Evolutionary conservation across 2,113 vertebrate species (phyloP).

Genomic region (Gopherus evgoodei): DNA sequence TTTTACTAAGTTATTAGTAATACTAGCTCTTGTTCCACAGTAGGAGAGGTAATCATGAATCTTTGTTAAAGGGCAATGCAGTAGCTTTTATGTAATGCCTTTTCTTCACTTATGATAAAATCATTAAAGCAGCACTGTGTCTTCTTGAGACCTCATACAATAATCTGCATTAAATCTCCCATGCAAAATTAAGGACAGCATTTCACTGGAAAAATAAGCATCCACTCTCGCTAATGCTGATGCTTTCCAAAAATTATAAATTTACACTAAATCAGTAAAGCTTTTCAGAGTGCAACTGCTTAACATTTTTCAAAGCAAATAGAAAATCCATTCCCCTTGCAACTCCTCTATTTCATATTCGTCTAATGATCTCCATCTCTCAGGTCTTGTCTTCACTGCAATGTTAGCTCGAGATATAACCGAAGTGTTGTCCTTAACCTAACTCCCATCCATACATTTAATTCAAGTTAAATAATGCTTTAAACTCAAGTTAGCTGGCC

Average conservation of each 20-base stretch:
- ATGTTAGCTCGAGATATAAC: background rate
- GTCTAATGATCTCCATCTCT: background rate
- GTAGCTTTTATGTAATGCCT: slow-evolving; percentile 69
- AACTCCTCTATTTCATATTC: slow-evolving; percentile 16
- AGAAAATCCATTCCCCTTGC: slow-evolving; percentile 32
- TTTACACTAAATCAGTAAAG: background rate
- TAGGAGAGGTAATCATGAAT: slow-evolving; percentile 74
- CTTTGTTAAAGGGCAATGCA: slow-evolving; percentile 66
- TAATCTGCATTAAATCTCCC: slow-evolving; percentile 55
- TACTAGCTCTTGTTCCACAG: slow-evolving; percentile 65
- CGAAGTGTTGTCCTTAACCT: background rate
- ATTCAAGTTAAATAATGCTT: background rate
- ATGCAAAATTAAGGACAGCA: slow-evolving; percentile 67
- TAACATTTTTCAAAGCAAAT: slow-evolving; percentile 40
- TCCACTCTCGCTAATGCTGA: slow-evolving; percentile 25
- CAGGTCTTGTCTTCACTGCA: rapidly evolving
- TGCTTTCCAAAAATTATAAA: slow-evolving; percentile 62
- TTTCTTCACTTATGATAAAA: slow-evolving; percentile 71
- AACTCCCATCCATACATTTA: background rate
- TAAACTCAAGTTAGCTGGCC: background rate
- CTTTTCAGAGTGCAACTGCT: slow-evolving; percentile 22
- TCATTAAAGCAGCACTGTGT: slow-evolving; percentile 65
- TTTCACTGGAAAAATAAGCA: slow-evolving; percentile 59
- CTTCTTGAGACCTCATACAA: slow-evolving; percentile 61
- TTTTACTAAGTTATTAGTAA: slow-evolving; percentile 73